These are phyloP conservation scores for Silurus asotus DNA, from an alignment of 2,113 vertebrate genomes.

Conservation along the genomic window DNA sequence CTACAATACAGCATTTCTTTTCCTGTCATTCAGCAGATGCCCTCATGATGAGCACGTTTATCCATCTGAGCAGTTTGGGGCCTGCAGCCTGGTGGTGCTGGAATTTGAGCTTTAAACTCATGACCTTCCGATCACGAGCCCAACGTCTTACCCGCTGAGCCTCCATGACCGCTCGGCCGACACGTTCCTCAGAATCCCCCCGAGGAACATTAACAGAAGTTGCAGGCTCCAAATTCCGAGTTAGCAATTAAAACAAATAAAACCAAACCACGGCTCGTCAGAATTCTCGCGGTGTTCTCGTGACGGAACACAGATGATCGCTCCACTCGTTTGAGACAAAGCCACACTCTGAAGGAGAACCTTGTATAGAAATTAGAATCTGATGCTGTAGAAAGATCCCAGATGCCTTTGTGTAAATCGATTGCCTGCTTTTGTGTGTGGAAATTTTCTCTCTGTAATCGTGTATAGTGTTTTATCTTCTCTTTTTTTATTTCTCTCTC, in stretches of 20 bases:
- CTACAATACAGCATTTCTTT: too few species aligned
- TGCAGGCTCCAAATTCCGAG: neutral
- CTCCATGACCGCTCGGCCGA: too few species aligned
- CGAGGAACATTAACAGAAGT: too few species aligned
- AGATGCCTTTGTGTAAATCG: conserved; percentile 99
- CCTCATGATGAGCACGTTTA: too few species aligned
- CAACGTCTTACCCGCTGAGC: too few species aligned
- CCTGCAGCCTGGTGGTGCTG: too few species aligned
- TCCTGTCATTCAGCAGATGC: too few species aligned
- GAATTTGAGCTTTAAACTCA: too few species aligned
- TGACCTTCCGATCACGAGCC: too few species aligned
- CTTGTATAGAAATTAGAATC: conserved; percentile 96
- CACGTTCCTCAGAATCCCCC: too few species aligned
- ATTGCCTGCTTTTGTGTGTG: conserved; percentile 98
- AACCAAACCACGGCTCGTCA: neutral
- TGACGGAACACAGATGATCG: neutral
- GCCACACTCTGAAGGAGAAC: conserved; percentile 88
- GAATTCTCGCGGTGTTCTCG: neutral
- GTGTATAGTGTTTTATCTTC: conserved; percentile 89
- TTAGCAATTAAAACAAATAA: neutral
- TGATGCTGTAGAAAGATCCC: conserved; percentile 98
- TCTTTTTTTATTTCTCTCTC: neutral
- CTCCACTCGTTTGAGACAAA: conserved; percentile 52
- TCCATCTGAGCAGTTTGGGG: too few species aligned
- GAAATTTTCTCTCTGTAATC: conserved; percentile 92